Percentiles rank a stretch among this genome's conserved stretches.
Evolutionary conservation across 1,140 invertebrate genomes (phyloP).

Genomic region (silkworm (Bombyx mori)): ASM3026992v2 NC_085115.1:10533501-10534000

Average conservation of each 20-base stretch:
- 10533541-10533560: constrained; percentile 9
- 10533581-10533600: neutral
- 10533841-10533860: no score
- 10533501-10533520: constrained; percentile 5
- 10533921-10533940: no score
- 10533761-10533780: neutral
- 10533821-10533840: no score
- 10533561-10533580: constrained; percentile 28
- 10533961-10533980: no score
- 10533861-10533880: no score
- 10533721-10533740: neutral
- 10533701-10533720: neutral
- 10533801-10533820: no score
- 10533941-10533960: no score
- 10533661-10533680: constrained; percentile 85
- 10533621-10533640: constrained; percentile 82
- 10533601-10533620: constrained; percentile 22
- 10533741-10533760: neutral
- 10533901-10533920: no score
- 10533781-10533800: no score
- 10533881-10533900: no score
- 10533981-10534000: no score
- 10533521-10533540: constrained; percentile 8
- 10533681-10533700: constrained; percentile 70
- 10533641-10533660: constrained; percentile 80